Percentiles rank a stretch among this genome's conserved stretches.
These are phyloP conservation scores for Meghimatium bilineatum DNA, from an alignment of 2,888 invertebrate genomes.

Conservation along the genomic window DNA sequence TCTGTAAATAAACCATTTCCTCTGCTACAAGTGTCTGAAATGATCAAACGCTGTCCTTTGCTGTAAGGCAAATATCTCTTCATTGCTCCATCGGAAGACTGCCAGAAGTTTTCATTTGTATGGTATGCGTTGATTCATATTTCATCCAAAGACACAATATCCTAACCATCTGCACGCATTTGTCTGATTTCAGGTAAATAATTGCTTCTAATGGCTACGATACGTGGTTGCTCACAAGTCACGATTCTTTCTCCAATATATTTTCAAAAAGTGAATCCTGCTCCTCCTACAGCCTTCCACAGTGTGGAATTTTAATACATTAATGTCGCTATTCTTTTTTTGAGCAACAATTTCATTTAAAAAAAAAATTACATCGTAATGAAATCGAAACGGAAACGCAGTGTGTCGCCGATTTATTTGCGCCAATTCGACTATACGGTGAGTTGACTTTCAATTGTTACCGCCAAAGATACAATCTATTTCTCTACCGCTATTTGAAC, in stretches of 20 bases:
- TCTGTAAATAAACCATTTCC: background rate
- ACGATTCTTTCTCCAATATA: background rate
- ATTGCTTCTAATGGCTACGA: background rate
- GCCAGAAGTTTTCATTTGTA: background rate
- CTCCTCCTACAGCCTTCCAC: background rate
- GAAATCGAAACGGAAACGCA: too few species aligned
- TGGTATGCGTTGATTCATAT: background rate
- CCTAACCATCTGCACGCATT: background rate
- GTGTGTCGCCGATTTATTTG: too few species aligned
- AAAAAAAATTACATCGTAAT: too few species aligned
- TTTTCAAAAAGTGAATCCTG: background rate
- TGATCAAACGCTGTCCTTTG: background rate
- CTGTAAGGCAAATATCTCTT: background rate
- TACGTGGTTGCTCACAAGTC: background rate
- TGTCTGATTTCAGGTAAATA: background rate
- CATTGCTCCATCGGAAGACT: background rate
- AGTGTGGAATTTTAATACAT: background rate
- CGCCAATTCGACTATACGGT: too few species aligned
- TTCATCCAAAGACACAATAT: background rate
- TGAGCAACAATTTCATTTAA: too few species aligned
- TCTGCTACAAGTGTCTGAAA: background rate
- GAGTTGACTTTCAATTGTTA: too few species aligned
- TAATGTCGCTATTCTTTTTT: background rate
- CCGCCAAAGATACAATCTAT: too few species aligned
- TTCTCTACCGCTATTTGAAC: too few species aligned